Conservation (phyloP, 2,113 vertebrate genomes). For the Thryonomys swinderianus region DNA sequence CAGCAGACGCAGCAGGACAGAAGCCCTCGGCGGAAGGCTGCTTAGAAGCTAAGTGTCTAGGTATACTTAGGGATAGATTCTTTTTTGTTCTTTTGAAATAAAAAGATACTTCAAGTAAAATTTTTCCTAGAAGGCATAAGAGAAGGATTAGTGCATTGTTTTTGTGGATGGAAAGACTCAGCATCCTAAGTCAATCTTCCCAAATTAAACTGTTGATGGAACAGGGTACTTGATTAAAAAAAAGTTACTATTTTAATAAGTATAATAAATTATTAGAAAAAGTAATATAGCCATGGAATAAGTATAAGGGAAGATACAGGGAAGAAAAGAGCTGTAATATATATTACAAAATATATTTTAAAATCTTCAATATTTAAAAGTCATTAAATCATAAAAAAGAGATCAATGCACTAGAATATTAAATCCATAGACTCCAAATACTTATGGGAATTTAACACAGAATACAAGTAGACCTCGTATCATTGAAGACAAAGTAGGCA, state of each 20-base stretch:
- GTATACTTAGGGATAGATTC: not conserved
- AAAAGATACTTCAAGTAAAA: not conserved
- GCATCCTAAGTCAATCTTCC: not conserved
- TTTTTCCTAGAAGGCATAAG: not conserved
- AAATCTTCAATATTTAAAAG: constrained; percentile 2
- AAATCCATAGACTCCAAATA: not conserved
- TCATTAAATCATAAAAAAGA: constrained; percentile 1
- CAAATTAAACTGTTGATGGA: not conserved
- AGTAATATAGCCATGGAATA: not conserved
- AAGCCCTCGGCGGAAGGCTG: not conserved
- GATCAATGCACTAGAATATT: not conserved
- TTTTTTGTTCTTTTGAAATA: constrained; percentile 11
- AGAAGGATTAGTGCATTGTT: not conserved
- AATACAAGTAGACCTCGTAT: not conserved
- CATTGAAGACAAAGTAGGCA: not conserved
- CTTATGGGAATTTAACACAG: not conserved
- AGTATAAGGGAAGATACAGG: not conserved
- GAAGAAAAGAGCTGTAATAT: not conserved
- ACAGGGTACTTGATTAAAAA: not conserved
- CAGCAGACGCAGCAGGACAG: not conserved
- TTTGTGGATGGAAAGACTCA: not conserved
- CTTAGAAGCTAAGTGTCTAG: not conserved
- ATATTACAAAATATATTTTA: not conserved
- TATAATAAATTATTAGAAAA: constrained; percentile 3
- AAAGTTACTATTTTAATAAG: constrained; percentile 2